Conservation (phyloP, 2,888 invertebrate genomes). For the Panzeria rudis region DNA sequence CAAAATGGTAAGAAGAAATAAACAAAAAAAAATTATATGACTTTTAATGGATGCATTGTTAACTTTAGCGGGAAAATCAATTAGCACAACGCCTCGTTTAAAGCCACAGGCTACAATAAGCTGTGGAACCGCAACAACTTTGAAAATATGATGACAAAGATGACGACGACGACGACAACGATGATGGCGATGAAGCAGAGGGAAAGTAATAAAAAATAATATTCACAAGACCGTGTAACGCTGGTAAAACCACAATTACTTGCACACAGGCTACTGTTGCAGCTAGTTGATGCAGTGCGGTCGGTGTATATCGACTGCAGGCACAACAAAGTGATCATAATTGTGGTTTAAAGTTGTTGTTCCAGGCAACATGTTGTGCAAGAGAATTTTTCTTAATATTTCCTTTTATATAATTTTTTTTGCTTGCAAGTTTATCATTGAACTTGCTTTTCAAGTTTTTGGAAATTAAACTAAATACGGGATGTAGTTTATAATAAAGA, state of each 20-base stretch:
- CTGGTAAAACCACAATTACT: slow-evolving; percentile 54
- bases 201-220: not conserved
- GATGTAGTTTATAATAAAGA: slow-evolving; percentile 36
- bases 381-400: slow-evolving; percentile 10
- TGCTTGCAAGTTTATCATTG: slow-evolving; percentile 21
- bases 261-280: slow-evolving; percentile 40
- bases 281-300: not conserved
- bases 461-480: slow-evolving; percentile 31
- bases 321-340: slow-evolving; percentile 44
- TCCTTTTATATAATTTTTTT: not conserved
- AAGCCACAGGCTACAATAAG: slow-evolving; percentile 61
- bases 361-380: slow-evolving; percentile 25
- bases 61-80: slow-evolving; percentile 70
- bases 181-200: not conserved
- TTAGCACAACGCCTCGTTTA: slow-evolving; percentile 68
- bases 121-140: slow-evolving; percentile 54
- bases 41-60: slow-evolving; percentile 60
- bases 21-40: slow-evolving; percentile 1
- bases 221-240: slow-evolving; percentile 16
- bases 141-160: slow-evolving; percentile 30
- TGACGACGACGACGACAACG: not conserved
- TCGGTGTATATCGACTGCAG: slow-evolving; percentile 22
- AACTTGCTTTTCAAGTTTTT: slow-evolving; percentile 39
- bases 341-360: slow-evolving; percentile 41
- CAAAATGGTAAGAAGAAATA: slow-evolving; percentile 15